A percentile compares a stretch with the other conserved stretches of the same genome.
phyloP scores from a whole-genome alignment of 2,888 invertebrate genomes.

The Lasioglossum vierecki region DNA sequence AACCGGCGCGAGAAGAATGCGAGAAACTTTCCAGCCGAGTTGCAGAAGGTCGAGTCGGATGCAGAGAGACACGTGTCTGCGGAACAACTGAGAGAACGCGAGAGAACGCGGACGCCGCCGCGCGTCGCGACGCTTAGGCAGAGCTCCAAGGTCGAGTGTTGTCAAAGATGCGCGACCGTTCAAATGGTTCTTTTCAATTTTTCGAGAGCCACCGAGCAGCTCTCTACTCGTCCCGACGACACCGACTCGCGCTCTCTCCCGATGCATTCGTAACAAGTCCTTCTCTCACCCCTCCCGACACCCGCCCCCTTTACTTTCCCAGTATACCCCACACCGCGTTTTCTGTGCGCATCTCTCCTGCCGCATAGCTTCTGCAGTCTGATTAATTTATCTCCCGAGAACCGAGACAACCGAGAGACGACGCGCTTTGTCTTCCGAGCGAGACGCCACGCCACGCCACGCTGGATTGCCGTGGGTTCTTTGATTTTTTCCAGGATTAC shows the following conservation, averaged over 20 bases:
- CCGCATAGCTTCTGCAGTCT: background rate
- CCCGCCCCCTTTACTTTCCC: background rate
- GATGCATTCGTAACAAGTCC: constrained; percentile 38
- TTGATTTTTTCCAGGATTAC: background rate
- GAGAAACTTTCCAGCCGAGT: constrained; percentile 13
- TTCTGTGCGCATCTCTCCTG: background rate
- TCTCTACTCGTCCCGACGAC: constrained; percentile 30
- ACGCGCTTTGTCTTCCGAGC: background rate
- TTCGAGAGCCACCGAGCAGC: constrained; percentile 32
- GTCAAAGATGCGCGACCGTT: constrained; percentile 50
- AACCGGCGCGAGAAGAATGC: constrained; percentile 47
- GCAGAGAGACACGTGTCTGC: background rate
- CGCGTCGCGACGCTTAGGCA: background rate
- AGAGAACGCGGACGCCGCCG: background rate
- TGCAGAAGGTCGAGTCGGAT: background rate
- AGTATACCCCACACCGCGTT: background rate
- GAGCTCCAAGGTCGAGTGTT: constrained; percentile 48
- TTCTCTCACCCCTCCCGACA: background rate
- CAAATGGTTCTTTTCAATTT: constrained; percentile 55
- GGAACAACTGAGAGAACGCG: background rate
- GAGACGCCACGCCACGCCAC: background rate
- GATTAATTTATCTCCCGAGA: constrained; percentile 1
- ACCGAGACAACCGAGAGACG: background rate
- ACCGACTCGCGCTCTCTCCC: constrained; percentile 19
- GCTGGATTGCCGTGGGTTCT: background rate